phyloP scores from a whole-genome alignment of 2,888 invertebrate genomes.

The Chymomyza procnemis region DNA sequence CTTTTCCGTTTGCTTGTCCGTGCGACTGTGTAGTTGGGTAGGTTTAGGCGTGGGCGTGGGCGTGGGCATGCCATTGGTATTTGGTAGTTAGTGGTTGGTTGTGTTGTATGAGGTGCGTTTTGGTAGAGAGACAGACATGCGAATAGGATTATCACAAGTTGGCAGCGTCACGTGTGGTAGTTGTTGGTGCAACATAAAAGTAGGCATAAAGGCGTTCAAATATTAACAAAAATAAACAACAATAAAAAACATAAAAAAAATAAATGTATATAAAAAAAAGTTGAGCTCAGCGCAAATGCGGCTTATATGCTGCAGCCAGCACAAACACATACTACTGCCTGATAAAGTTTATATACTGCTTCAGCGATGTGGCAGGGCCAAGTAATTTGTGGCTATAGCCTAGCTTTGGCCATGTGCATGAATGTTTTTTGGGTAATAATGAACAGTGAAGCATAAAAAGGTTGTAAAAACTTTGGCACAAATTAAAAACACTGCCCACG shows the following conservation, averaged over 20 bases:
- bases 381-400: background rate
- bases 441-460: slow-evolving; percentile 70
- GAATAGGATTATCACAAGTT: slow-evolving; percentile 24
- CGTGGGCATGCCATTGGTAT: slow-evolving; percentile 17
- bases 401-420: background rate
- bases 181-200: slow-evolving; percentile 59
- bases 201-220: slow-evolving; percentile 65
- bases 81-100: slow-evolving; percentile 9
- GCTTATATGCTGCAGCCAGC: slow-evolving; percentile 2
- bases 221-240: slow-evolving; percentile 51
- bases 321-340: background rate
- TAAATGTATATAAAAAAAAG: slow-evolving; percentile 14
- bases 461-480: slow-evolving; percentile 69
- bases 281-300: slow-evolving; percentile 10
- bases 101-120: slow-evolving; percentile 27
- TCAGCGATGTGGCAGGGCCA: background rate
- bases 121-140: slow-evolving; percentile 54
- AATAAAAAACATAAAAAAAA: slow-evolving; percentile 21
- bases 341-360: background rate
- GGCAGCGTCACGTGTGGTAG: background rate
- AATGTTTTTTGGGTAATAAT: slow-evolving; percentile 44
- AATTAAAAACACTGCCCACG: slow-evolving; percentile 57
- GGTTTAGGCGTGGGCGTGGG: slow-evolving; percentile 10
- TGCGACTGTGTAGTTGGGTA: slow-evolving; percentile 51
- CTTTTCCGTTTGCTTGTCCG: slow-evolving; percentile 72